Evolutionary conservation across 2,797 vertebrate species (phyloP).

Genomic region (Peromyscus melanophrys): DNA sequence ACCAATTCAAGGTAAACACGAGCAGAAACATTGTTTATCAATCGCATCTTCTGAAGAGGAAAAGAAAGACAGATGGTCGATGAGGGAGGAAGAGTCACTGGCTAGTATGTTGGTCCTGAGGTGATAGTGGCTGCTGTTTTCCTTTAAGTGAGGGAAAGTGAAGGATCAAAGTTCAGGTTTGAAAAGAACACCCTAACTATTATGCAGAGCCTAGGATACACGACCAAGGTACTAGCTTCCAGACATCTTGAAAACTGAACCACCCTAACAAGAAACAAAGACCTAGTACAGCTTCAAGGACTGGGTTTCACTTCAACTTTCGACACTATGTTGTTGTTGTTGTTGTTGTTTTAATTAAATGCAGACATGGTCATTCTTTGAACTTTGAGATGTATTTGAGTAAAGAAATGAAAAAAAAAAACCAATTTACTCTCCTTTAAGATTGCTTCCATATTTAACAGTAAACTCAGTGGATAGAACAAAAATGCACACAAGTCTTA

Average conservation of each 20-base stretch:
- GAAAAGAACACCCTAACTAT: background rate
- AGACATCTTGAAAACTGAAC: background rate
- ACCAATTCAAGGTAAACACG: background rate
- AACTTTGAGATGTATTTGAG: background rate
- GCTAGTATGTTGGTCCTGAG: background rate
- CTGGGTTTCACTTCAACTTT: conserved; percentile 9
- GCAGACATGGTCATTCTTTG: background rate
- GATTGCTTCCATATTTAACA: background rate
- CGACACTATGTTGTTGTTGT: background rate
- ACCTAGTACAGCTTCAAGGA: background rate
- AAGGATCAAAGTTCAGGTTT: background rate
- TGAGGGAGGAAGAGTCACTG: background rate
- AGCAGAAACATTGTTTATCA: background rate
- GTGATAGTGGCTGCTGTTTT: background rate
- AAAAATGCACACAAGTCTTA: background rate
- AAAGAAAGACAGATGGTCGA: background rate
- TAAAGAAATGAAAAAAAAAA: conserved; percentile 37
- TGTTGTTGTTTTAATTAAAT: background rate
- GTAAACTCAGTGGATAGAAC: background rate
- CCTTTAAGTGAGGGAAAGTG: background rate
- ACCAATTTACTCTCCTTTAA: background rate
- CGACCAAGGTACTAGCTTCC: background rate
- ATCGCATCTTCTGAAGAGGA: background rate
- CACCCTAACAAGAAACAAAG: background rate
- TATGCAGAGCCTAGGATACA: accelerated